Base-by-base conservation (phyloP, 1,140 invertebrate genomes). In the Diorhabda sublineata region DNA sequence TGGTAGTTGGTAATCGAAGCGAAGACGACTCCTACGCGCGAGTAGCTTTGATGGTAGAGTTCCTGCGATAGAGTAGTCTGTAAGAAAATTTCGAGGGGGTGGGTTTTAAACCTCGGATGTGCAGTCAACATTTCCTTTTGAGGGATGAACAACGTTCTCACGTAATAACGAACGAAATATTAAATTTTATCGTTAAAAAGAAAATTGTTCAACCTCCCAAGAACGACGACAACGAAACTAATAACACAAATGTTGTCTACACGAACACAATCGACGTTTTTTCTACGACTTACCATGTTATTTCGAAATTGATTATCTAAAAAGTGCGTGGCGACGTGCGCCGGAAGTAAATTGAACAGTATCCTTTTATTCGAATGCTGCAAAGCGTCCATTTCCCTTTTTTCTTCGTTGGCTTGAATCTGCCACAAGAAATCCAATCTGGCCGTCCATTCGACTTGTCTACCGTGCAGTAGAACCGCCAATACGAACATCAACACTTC, bases 1-100 rank as follows among this genome's bases (percentile, higher is more conserved):
- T 96, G 94, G 82, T 96, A 98, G 84, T 98, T 98, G 70, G 95
- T 94, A 77, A 98, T 95, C 5, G 93, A 95, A 42, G 94, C 95
- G 83, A 97, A 97, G 60, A 96, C 89, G 41, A 98, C 94, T 45
- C 94, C 95, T 58, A 96, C 94, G 76, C 93, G 89, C 71, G 89
- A 89, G 83, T 97, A 97, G 78, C 93, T 93, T 82, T 97, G 93
- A 83, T 96, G 93, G 84, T 98, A 97, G 71, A 98, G 86, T 81
- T 97, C 94, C 93, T 96, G 85, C 71, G 82, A 81, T 79, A 81
- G 77, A 81, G 82, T 83, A 80, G 82, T 84, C 82, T 84, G 80
- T 81, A 81, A 81, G 75, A 76, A 72, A 81, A 74, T 72, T 64
- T 45, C 26, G 59, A 60, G 60, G 64, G 44, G 70, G 66, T 69